phyloP scores from a whole-genome alignment of 2,888 invertebrate genomes.

The Papilio demoleus region DNA sequence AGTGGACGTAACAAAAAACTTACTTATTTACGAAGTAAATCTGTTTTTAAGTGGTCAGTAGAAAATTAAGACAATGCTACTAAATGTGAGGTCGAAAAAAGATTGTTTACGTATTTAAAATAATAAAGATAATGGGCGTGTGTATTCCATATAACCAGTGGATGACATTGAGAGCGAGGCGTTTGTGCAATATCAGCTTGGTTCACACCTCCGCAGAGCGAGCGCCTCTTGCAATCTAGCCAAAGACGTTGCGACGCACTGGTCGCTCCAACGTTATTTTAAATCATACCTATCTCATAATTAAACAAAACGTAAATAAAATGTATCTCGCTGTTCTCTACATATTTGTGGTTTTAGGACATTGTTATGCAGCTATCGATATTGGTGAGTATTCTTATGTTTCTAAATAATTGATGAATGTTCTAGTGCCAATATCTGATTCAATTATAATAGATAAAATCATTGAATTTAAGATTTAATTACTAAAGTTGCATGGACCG shows the following conservation, averaged over 20 bases:
- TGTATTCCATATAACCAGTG: constrained; percentile 57
- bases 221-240: constrained; percentile 40
- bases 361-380: constrained; percentile 58
- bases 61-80: constrained; percentile 27
- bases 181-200: constrained; percentile 53
- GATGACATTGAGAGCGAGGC: constrained; percentile 62
- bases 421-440: background rate
- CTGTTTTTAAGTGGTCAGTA: constrained; percentile 7
- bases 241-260: constrained; percentile 38
- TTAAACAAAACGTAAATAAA: constrained; percentile 42
- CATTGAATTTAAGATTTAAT: background rate
- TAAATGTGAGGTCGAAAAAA: constrained; percentile 31
- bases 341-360: constrained; percentile 52
- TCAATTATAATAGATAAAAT: background rate
- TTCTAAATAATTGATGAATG: constrained; percentile 23
- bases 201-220: constrained; percentile 30
- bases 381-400: constrained; percentile 59
- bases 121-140: constrained; percentile 45
- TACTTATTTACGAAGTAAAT: constrained; percentile 7
- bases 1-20: constrained; percentile 12
- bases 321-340: constrained; percentile 42
- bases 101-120: constrained; percentile 31
- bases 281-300: constrained; percentile 45
- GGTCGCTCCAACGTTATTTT: constrained; percentile 40
- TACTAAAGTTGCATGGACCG: background rate